These are phyloP conservation scores for Diarsia mendica DNA, from an alignment of 2,888 invertebrate genomes.

Conservation along the genomic window DNA sequence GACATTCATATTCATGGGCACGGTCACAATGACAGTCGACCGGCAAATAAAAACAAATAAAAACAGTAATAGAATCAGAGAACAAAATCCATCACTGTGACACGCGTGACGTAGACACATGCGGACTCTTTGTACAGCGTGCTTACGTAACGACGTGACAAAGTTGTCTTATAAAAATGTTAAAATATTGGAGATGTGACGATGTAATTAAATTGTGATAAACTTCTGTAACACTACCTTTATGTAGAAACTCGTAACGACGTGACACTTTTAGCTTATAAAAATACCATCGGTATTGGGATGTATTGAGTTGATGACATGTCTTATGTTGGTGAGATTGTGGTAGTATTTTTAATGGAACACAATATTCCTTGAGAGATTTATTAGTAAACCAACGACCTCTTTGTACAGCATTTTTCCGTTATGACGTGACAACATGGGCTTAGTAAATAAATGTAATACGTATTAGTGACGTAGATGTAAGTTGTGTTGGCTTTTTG, in stretches of 20 bases:
- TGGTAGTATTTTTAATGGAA: background rate
- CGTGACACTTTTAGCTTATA: background rate
- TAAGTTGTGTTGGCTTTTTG: background rate
- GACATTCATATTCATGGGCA: slow-evolving; percentile 80
- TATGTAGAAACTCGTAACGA: no score
- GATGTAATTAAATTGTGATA: no score
- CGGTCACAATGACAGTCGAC: slow-evolving; percentile 66
- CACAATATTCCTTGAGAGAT: background rate
- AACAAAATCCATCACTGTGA: slow-evolving; percentile 87
- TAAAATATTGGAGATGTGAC: no score
- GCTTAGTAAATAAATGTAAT: no score
- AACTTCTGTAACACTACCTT: no score
- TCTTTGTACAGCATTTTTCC: slow-evolving; percentile 71
- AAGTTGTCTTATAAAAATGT: no score
- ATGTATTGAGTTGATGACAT: background rate
- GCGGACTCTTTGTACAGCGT: slow-evolving; percentile 72
- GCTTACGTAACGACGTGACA: slow-evolving; percentile 51
- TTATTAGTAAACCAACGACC: slow-evolving; percentile 47
- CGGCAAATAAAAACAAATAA: slow-evolving; percentile 84
- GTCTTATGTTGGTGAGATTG: background rate
- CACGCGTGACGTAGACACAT: slow-evolving; percentile 77
- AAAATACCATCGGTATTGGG: background rate
- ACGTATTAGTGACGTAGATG: background rate
- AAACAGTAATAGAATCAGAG: slow-evolving; percentile 87
- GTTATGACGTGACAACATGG: background rate